Base-by-base conservation (phyloP, 1,140 invertebrate species). In the Chelonus insularis region DNA sequence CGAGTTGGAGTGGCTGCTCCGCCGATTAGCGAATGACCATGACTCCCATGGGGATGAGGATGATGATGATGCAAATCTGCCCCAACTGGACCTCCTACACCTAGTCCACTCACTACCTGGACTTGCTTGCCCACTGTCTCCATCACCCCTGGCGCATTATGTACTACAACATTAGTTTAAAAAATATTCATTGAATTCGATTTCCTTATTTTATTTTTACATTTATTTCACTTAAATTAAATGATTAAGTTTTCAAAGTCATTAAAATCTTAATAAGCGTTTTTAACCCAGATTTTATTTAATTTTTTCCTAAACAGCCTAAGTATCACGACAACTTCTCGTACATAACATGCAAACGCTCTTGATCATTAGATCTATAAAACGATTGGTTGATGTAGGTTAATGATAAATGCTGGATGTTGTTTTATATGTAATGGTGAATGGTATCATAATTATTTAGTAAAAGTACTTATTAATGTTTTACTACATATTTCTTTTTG, bases 51-150 rank as follows among this genome's bases (percentile, higher is more conserved):
- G 69, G 71, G 67, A 64, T 73, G 72, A 64, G 76, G 71, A 61
- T 80, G 78, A 72, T 78, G 77, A 76, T 78, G 76, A 66, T 80
- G 78, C 68, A 80, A 68, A 73, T 79, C 77, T 72, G 63, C 68
- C 60, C 74, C 73, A 67, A 78, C 78, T 57, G 78, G 75, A 72
- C 78, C 78, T 67, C 76, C 77, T 66, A 78, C 77, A 68, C 75
- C 77, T 69, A 79, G 71, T 74, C 76, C 78, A 72, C 76, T 77
- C 72, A 80, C 78, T 68, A 80, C 76, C 68, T 78, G 78, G 77
- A 78, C 76, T 77, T 75, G 75, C 69, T 80, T 78, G 72, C 78
- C 75, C 74, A 78, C 78, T 72, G 76, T 78, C 76, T 80, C 78
- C 76, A 79, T 80, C 73, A 76, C 76, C 75, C 71, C 70, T 78